Evolutionary conservation across 1,140 invertebrate species (phyloP), one percentile per base, ranked within the genome.

Genomic region (Bombyx mandarina): DNA sequence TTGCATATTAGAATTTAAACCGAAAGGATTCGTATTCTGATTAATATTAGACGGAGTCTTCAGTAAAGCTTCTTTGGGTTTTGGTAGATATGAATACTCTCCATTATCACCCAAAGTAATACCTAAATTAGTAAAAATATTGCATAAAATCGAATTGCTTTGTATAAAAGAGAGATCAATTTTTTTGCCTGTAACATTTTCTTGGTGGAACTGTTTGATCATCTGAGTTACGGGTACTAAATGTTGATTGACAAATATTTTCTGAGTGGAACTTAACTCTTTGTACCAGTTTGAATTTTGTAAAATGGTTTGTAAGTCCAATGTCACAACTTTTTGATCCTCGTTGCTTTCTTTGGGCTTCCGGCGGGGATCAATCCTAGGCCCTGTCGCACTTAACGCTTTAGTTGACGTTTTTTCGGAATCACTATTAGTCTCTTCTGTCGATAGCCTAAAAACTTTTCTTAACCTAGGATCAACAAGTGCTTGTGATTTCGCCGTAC

Each of bases 381-480:
- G 68, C 61, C 85, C 48, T 8, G 72, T 57, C 54, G 63, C 57
- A 35, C 26, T 35, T 3, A 35, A 18, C 1, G 57, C 44, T 8
- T 63, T 52, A 69, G 79, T 78, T 45, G 61, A 47, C 26, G 77
- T 53, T 62, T 88, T 87, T 86, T 90, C 71, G 76, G 83, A 79
- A 67, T 90, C 72, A 75, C 83, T 73, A 75, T 87, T 79, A 62
- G 87, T 73, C 79, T 93, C 92, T 8, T 90, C 88, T 45, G 90
- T 82, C 4, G 88, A 88, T 46, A 93, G 72, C 48, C 93, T 89
- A 71, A 94, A 93, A 46, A 95, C 93, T 80, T 93, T 94, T 60
- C 92, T 88, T 58, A 94, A 69, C 48, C 93, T 88, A 0, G 93
- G 93, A 89, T 95, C 93, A 3, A 90, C 88, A 51, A 91, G 88